These are phyloP conservation scores for Plecotus auritus DNA, from an alignment of 2,113 vertebrate genomes.

Conservation along the genomic window DNA sequence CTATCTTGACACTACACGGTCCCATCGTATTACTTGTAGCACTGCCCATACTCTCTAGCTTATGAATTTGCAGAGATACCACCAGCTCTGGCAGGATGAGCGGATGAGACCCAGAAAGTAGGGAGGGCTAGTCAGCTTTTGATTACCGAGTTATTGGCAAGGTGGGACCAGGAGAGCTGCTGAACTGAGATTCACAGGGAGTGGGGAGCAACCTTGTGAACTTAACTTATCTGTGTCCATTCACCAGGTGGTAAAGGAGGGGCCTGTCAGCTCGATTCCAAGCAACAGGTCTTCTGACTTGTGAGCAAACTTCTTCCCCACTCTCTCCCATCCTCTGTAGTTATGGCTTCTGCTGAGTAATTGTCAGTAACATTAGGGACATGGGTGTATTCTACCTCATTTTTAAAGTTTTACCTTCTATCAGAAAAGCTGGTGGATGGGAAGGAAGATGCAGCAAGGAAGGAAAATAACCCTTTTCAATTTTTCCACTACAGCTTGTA, in stretches of 20 bases:
- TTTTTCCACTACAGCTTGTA: background rate
- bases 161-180: background rate
- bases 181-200: background rate
- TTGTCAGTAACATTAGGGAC: background rate
- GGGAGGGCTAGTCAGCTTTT: background rate
- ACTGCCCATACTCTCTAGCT: background rate
- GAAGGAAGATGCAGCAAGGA: background rate
- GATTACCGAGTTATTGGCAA: too few relatives aligned
- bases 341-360: background rate
- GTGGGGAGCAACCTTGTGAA: background rate
- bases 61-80: background rate
- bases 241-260: background rate
- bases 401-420: background rate
- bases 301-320: too few relatives aligned
- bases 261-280: background rate
- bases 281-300: background rate
- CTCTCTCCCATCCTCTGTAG: background rate
- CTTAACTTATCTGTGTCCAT: accelerated
- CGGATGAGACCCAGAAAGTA: background rate
- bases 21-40: background rate
- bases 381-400: background rate
- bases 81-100: background rate
- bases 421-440: background rate
- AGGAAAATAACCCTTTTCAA: background rate
- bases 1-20: too few relatives aligned